Conservation (phyloP, 1,140 invertebrate species). For the Dysdera silvatica region DNA sequence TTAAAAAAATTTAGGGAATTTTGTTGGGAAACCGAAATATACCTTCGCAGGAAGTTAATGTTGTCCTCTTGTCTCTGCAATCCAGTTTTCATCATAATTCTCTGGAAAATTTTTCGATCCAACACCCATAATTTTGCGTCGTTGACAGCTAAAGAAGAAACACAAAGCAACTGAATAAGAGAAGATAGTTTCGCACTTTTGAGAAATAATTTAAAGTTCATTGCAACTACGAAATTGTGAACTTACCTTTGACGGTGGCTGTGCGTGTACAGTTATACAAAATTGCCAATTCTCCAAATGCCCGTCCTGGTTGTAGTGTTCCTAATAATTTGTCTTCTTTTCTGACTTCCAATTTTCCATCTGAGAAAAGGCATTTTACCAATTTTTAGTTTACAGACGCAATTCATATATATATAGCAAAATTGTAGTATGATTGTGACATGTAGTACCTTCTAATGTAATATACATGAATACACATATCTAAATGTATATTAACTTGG, state of each 20-base stretch:
- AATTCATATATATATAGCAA: too few relatives aligned
- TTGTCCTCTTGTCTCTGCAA: conserved; percentile 92
- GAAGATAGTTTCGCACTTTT: too few relatives aligned
- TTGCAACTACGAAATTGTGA: too few relatives aligned
- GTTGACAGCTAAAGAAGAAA: conserved; percentile 60
- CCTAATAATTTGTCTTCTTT: conserved; percentile 89
- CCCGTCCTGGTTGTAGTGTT: conserved; percentile 87
- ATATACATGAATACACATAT: too few relatives aligned
- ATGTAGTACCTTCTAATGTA: too few relatives aligned
- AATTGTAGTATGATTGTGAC: too few relatives aligned
- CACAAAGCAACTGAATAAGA: too few relatives aligned
- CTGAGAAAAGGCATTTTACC: conserved; percentile 50
- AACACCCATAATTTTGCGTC: conserved; percentile 96
- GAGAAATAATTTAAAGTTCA: too few relatives aligned
- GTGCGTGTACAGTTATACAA: conserved; percentile 98
- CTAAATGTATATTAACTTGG: too few relatives aligned
- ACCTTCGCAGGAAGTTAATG: conserved; percentile 96
- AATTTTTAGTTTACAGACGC: too few relatives aligned
- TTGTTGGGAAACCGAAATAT: conserved; percentile 32
- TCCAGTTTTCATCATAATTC: conserved; percentile 98
- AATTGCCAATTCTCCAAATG: conserved; percentile 96
- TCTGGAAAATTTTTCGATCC: conserved; percentile 96
- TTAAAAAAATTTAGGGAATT: not conserved
- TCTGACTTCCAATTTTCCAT: conserved; percentile 93
- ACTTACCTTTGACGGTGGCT: conserved; percentile 81